These are phyloP conservation scores for Trachelus iudaicus DNA, from an alignment of 2,888 invertebrate genomes.

Conservation along the genomic window DNA sequence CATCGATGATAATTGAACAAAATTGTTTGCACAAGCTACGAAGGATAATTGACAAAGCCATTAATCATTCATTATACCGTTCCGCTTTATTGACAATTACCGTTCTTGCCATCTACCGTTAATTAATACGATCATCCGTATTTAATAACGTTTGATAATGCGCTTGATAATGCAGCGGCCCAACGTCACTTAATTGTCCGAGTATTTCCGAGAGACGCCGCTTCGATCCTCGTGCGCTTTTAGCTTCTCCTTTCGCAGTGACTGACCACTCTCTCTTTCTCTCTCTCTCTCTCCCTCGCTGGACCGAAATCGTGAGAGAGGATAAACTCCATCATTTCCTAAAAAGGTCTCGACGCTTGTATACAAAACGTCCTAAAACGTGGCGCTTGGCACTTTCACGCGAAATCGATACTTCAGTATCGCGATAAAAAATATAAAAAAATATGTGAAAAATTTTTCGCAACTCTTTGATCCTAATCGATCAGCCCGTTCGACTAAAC, in stretches of 20 bases:
- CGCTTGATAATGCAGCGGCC: neutral
- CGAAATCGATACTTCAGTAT: neutral
- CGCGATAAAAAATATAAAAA: neutral
- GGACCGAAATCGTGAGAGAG: neutral
- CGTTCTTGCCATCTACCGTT: slow-evolving; percentile 32
- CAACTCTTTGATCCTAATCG: neutral
- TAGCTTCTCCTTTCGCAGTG: neutral
- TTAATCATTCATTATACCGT: slow-evolving; percentile 49
- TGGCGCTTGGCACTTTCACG: no score
- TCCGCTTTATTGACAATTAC: slow-evolving; percentile 42
- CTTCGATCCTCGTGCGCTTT: neutral
- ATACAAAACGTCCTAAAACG: no score
- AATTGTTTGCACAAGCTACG: slow-evolving; percentile 43
- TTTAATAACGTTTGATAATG: neutral
- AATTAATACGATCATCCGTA: slow-evolving; percentile 33
- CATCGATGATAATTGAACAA: slow-evolving; percentile 38
- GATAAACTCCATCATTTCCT: neutral
- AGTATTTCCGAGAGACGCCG: neutral
- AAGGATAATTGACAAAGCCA: slow-evolving; percentile 48
- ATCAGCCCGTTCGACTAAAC: neutral
- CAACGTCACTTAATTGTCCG: neutral
- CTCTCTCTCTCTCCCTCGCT: neutral
- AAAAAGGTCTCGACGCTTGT: no score
- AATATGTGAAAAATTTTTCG: neutral
- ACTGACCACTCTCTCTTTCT: neutral